These are phyloP conservation scores for Flexamia atlantica DNA, from an alignment of 2,888 invertebrate genomes.

Conservation along the genomic window DNA sequence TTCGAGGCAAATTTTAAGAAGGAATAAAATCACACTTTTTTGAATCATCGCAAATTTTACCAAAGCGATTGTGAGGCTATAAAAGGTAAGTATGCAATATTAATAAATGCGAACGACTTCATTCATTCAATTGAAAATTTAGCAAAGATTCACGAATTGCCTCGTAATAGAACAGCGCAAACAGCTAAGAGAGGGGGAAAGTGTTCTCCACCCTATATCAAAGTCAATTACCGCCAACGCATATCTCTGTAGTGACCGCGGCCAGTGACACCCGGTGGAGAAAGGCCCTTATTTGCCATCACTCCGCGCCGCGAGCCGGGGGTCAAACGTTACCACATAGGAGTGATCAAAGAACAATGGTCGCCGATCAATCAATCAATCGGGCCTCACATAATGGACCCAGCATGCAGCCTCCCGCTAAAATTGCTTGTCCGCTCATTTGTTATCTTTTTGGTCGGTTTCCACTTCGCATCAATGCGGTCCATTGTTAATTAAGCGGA, in stretches of 20 bases:
- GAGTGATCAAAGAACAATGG: constrained; percentile 41
- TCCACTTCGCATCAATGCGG: constrained; percentile 34
- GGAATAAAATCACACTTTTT: no score
- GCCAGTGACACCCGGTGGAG: not conserved
- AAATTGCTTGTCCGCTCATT: constrained; percentile 46
- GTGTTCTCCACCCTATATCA: no score
- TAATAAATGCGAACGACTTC: no score
- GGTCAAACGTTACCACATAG: constrained; percentile 49
- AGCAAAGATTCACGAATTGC: no score
- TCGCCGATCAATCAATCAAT: constrained; percentile 52
- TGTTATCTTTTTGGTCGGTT: constrained; percentile 54
- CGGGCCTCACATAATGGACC: constrained; percentile 33
- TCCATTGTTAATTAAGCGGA: constrained; percentile 50
- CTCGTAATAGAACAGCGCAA: no score
- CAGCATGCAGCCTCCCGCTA: constrained; percentile 38
- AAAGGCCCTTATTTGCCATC: constrained; percentile 46
- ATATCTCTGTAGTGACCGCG: not conserved
- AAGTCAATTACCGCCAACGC: not conserved
- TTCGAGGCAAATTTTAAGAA: no score
- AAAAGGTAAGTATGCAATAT: no score
- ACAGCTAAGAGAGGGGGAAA: no score
- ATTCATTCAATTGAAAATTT: no score
- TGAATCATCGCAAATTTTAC: no score
- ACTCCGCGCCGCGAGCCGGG: constrained; percentile 1
- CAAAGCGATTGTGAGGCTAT: no score